Conservation (phyloP, 2,888 invertebrate species). For the Hedya salicella region DNA sequence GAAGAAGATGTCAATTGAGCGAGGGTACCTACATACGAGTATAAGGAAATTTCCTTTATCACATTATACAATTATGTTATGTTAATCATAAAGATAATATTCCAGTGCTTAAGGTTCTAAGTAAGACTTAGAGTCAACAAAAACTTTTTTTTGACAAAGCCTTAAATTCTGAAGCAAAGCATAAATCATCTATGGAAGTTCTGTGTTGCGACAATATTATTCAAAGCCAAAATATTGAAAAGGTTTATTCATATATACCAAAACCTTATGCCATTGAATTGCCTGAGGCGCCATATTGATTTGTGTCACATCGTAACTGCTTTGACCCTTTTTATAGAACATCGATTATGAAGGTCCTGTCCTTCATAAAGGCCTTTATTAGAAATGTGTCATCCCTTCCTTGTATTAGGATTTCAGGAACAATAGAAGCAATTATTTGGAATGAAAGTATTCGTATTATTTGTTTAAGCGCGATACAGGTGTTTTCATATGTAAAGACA, state of each 20-base stretch:
- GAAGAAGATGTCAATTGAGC: too few relatives aligned
- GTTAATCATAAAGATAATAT: too few relatives aligned
- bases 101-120: too few relatives aligned
- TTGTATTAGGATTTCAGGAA: slow-evolving; percentile 18
- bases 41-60: too few relatives aligned
- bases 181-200: too few relatives aligned
- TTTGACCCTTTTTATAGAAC: slow-evolving; percentile 36
- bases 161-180: too few relatives aligned
- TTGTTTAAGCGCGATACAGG: too few relatives aligned
- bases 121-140: too few relatives aligned
- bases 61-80: too few relatives aligned
- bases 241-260: not conserved
- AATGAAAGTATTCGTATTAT: not conserved
- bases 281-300: slow-evolving; percentile 26
- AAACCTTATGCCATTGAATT: not conserved
- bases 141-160: too few relatives aligned
- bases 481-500: not conserved
- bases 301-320: slow-evolving; percentile 35
- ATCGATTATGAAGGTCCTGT: slow-evolving; percentile 32
- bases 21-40: too few relatives aligned
- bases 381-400: slow-evolving; percentile 34
- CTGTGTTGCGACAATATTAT: not conserved
- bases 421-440: not conserved
- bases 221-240: not conserved
- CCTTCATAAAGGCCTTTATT: slow-evolving; percentile 36